Base-by-base conservation (phyloP, 2,113 vertebrate genomes). In the Aphyosemion australe region DNA sequence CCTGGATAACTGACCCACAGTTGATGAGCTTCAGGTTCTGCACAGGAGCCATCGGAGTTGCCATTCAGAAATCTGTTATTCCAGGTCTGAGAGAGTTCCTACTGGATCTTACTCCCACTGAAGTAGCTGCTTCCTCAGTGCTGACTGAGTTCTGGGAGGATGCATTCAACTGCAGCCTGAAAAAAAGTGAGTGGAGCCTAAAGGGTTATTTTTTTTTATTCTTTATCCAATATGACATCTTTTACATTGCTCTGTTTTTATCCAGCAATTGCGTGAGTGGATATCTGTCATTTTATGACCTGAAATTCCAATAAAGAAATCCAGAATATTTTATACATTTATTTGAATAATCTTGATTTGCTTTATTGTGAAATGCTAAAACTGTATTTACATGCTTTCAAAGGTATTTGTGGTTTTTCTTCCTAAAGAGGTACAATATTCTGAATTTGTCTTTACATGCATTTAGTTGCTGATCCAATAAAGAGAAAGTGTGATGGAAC, bases 81-180 rank as follows among this genome's bases (percentile, higher is more conserved):
- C 87, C 89, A 4, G 90, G 92, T 8, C 75, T 93, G 12, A 85
- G 81, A 67, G 69, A 87, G 8, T 92, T 90, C 49, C 37, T 93
- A 20, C 8, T 89, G 20, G 81, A 85, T 48, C 73, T 90, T 10
- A 69, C 84, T 41, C 67, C 73, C 0, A 6, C 52, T 9, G 20
- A 87, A 67, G 82, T 65, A 5, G 41, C 77, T 15, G 54, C 53
- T 5, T 90, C 87, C 0, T 15, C 74, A 0, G 0, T 89, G 39
- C 47, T 92, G 12, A 85, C 77, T n/a, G 84, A 91, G 66, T 89
- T 93, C 37, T 92, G 90, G 90, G 89, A 92, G 59, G 76, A 49
- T 12, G 37, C 70, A 8, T 92, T 93, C 60, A 76, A 65, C 19
- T 93, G 91, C 67, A 76, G 18, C 10, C 65, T 92, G 52, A 20